Evolutionary conservation across 2,888 invertebrate species (phyloP), one percentile per base, ranked within the genome.

Genomic region (Loripinus fragilis): DNA sequence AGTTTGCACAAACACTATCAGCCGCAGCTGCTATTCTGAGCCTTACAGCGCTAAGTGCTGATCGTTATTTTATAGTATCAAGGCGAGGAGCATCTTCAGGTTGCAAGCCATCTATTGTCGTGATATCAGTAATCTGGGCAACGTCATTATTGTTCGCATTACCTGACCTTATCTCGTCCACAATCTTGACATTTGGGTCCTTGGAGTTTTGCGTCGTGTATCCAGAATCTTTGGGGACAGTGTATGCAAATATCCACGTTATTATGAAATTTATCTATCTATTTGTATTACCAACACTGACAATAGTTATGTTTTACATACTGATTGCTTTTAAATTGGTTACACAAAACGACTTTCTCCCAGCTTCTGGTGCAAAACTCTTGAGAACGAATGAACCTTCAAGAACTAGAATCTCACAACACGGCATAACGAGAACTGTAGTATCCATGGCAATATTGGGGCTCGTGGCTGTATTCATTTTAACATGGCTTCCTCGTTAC

Each of bases 141-240:
- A 20, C 33, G 1, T 60, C 60, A 7, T 2, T 12, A 28, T 8
- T 60, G 10, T 12, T 60, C 17, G 60, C 60, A 5, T 33, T 60
- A 17, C 60, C 60, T 2, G 60, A 60, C 33, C 20, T 60, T 17
- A 23, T 60, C 12, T 60, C 60, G 5, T 60, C 60, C 15, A 33
- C 60, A 17, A 60, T 60, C 7, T 20, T 60, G 10, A 17, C 30
- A 3, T 8, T 60, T 33, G 60, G 33, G 33, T 7, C 17, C 3
- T 12, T 60, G 33, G 60, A 60, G 17, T 60, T 60, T 60, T 60
- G 60, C 17, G n/a, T 60, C 33, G 60, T 60, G 20, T 60, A 60
- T 20, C 30, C 60, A 8, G 60, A 60, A 5, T 33, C 60, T 33
- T 60, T 60, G 20, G 60, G 60, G 33, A 60, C 12, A 33, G 12